Conservation (phyloP, 1,140 invertebrate species). For the Halictus rubicundus region DNA sequence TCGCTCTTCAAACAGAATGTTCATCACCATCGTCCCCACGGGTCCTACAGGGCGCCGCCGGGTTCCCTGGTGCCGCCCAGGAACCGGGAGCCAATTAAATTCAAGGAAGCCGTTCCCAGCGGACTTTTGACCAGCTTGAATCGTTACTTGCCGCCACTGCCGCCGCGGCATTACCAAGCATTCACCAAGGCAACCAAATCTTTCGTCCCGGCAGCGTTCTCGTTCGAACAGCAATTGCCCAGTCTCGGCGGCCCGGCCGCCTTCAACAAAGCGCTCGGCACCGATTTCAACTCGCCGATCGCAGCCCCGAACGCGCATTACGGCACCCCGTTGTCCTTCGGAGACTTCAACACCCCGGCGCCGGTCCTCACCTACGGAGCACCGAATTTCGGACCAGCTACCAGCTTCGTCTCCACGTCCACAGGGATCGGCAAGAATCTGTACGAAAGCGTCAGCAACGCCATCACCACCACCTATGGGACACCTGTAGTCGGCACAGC, state of each 20-base stretch:
- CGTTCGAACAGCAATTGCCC: slow-evolving; percentile 69
- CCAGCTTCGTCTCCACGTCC: slow-evolving; percentile 65
- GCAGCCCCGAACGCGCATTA: slow-evolving; percentile 76
- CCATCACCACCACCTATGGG: slow-evolving; percentile 70
- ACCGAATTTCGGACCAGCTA: slow-evolving; percentile 74
- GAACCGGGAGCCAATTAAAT: slow-evolving; percentile 80
- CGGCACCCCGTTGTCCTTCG: slow-evolving; percentile 75
- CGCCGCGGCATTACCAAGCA: slow-evolving; percentile 42
- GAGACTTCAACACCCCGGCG: slow-evolving; percentile 74
- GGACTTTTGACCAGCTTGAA: slow-evolving; percentile 80
- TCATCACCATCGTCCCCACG: slow-evolving; percentile 74
- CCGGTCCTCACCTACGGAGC: slow-evolving; percentile 76
- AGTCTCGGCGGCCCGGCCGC: slow-evolving; percentile 59
- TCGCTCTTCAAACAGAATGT: slow-evolving; percentile 46
- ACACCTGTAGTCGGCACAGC: slow-evolving; percentile 60
- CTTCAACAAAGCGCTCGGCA: slow-evolving; percentile 56
- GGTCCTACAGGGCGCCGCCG: slow-evolving; percentile 80
- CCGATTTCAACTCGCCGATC: slow-evolving; percentile 58
- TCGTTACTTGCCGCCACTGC: slow-evolving; percentile 79
- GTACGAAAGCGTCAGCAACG: slow-evolving; percentile 64
- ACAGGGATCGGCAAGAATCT: slow-evolving; percentile 68
- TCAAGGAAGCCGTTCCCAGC: slow-evolving; percentile 85
- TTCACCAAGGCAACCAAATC: slow-evolving; percentile 70
- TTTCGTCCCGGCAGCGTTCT: slow-evolving; percentile 57
- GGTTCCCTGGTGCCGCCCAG: slow-evolving; percentile 74